Conservation (phyloP, 1,140 invertebrate species). For the Pentalonia nigronervosa region DNA sequence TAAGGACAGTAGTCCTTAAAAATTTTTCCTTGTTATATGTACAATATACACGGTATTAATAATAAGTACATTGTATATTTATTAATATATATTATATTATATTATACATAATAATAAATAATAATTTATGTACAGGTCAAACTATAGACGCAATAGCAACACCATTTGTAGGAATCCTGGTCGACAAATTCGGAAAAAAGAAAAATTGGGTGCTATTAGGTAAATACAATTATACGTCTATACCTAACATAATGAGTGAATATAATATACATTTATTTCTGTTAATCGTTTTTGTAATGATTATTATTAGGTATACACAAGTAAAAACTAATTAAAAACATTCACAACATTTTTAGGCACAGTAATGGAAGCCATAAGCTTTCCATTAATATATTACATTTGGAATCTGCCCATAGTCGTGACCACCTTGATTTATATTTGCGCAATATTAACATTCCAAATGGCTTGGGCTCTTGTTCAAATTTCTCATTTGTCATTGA, state of each 20-base stretch:
- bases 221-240: slow-evolving; percentile 62
- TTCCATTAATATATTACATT: slow-evolving; percentile 82
- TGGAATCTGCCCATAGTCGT: slow-evolving; percentile 69
- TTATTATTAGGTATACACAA: neutral
- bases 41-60: too few species aligned
- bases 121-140: slow-evolving; percentile 71
- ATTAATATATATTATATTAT: too few species aligned
- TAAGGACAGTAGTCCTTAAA: too few species aligned
- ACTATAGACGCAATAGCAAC: slow-evolving; percentile 86
- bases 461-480: slow-evolving; percentile 90
- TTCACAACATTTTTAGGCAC: slow-evolving; percentile 67
- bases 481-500: slow-evolving; percentile 89
- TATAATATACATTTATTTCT: neutral
- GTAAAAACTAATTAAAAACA: neutral
- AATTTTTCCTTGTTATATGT: too few species aligned
- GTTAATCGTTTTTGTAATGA: neutral
- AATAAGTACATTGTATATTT: too few species aligned
- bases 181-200: slow-evolving; percentile 78
- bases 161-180: slow-evolving; percentile 83
- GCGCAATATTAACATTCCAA: slow-evolving; percentile 85
- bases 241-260: neutral
- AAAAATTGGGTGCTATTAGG: slow-evolving; percentile 89
- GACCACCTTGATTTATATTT: slow-evolving; percentile 75
- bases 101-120: too few species aligned
- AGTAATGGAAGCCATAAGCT: slow-evolving; percentile 70